phyloP scores from a whole-genome alignment of 2,888 invertebrate species.

The Oscheius sp. region DNA sequence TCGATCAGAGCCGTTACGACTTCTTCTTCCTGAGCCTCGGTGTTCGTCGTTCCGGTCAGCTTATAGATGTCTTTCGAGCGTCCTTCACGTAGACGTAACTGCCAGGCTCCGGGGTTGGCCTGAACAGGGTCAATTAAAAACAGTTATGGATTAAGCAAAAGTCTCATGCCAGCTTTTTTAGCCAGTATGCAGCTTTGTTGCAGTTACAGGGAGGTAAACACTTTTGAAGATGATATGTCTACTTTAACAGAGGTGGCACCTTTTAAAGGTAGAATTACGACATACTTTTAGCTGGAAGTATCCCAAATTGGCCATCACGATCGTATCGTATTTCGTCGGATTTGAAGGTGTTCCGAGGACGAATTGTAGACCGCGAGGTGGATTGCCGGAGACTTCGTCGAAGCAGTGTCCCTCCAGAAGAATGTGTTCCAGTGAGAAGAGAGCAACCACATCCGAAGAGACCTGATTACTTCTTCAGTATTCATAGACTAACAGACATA shows the following conservation, averaged over 20 bases:
- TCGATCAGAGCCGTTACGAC: constrained; percentile 54
- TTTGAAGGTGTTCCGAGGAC: constrained; percentile 83
- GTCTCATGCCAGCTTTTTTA: background rate
- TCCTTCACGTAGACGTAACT: constrained; percentile 88
- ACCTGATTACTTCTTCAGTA: constrained; percentile 62
- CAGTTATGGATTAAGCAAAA: background rate
- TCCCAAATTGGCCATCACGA: constrained; percentile 99
- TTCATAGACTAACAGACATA: constrained; percentile 73
- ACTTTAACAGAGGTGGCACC: background rate
- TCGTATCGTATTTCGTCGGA: constrained; percentile 86
- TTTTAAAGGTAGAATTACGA: background rate
- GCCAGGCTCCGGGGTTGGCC: constrained; percentile 97
- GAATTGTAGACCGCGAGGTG: constrained; percentile 96
- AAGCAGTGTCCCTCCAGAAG: constrained; percentile 95
- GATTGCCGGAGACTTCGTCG: constrained; percentile 85
- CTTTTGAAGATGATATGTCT: too few relatives aligned
- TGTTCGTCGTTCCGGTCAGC: constrained; percentile 77
- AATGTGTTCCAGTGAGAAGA: constrained; percentile 93
- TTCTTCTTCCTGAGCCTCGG: constrained; percentile 56
- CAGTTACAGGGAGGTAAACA: too few relatives aligned
- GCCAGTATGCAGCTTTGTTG: too few relatives aligned
- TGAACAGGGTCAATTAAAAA: constrained; percentile 28
- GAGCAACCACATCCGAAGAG: constrained; percentile 79
- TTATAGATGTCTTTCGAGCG: constrained; percentile 94
- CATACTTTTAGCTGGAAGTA: constrained; percentile 86